These are phyloP conservation scores for Penaeus japonicus DNA, from an alignment of 1,140 invertebrate genomes.

Conservation along the genomic window DNA sequence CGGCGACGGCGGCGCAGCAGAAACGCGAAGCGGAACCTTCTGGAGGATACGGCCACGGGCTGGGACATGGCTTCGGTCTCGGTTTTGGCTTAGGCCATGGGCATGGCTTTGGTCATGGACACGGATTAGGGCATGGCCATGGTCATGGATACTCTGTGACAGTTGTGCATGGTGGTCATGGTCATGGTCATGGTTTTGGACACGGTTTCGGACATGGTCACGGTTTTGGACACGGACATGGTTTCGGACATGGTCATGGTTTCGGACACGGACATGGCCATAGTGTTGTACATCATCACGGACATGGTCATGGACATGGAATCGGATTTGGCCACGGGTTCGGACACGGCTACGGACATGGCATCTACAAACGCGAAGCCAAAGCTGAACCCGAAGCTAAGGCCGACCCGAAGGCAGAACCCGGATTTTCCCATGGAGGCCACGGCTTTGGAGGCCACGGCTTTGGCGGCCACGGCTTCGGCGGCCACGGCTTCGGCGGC, in stretches of 20 bases:
- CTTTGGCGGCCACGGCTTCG: not conserved
- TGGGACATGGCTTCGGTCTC: not conserved
- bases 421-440: not conserved
- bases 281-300: not conserved
- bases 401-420: too few relatives aligned
- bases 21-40: constrained; percentile 2
- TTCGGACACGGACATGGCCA: not conserved
- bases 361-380: too few relatives aligned
- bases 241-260: not conserved
- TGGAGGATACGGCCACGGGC: not conserved
- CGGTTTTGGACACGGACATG: not conserved
- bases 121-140: not conserved
- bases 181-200: not conserved
- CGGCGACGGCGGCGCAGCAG: constrained; percentile 2
- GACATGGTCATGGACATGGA: not conserved
- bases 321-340: not conserved
- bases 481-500: not conserved
- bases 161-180: not conserved
- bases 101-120: not conserved
- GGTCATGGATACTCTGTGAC: not conserved
- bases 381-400: too few relatives aligned
- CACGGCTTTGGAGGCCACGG: not conserved
- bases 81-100: not conserved
- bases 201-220: not conserved
- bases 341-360: not conserved